Base-by-base conservation (phyloP, 2,888 invertebrate species). In the Cantharis nigra region DNA sequence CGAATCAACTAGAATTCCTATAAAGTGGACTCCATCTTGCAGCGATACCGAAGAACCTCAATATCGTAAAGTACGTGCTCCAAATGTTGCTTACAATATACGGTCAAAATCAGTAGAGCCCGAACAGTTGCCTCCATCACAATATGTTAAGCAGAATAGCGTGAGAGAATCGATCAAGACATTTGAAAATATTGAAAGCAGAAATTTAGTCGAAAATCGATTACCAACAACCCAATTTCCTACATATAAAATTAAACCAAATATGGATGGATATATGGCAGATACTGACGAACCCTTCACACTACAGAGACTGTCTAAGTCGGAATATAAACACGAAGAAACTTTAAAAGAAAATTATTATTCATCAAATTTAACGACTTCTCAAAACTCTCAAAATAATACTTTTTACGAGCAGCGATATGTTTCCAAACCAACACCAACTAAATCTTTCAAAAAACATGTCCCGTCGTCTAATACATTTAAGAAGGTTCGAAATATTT, bases 251-350 rank as follows among this genome's bases (percentile, higher is more conserved):
- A 87, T 88, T 72, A 90, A 90, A 83, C 74, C 71, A 13, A 84
- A 84, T 30, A 87, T 89, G 71, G 92, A 92, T 77, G 94, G 94
- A 11, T 94, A 94, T 83, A 92, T 92, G 87, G 94, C 94, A 2
- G 94, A 94, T 83, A 93, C 93, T 0, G 93, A 93, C 81, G 93
- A 93, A 81, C 91, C 92, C 3, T 89, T 91, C 14, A 86, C 80
- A 18, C 82, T 84, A 69, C 78, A 83, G 72, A 82, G 80, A 67
- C 80, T 83, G n/a, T 79, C 83, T 9, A 86, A 85, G 79, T 83
- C 84, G 9, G 87, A 88, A 79, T 78, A 84, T 79, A 82, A 80
- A 72, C 85, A 85, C 69, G 87, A 88, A 78, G 86, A 87, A 76
- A 84, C 81, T 28, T 26, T 71, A n/a, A 76, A 63, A 79, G 84